These are phyloP conservation scores for Neodiprion pinetum DNA, from an alignment of 1,140 invertebrate species.

Conservation along the genomic window DNA sequence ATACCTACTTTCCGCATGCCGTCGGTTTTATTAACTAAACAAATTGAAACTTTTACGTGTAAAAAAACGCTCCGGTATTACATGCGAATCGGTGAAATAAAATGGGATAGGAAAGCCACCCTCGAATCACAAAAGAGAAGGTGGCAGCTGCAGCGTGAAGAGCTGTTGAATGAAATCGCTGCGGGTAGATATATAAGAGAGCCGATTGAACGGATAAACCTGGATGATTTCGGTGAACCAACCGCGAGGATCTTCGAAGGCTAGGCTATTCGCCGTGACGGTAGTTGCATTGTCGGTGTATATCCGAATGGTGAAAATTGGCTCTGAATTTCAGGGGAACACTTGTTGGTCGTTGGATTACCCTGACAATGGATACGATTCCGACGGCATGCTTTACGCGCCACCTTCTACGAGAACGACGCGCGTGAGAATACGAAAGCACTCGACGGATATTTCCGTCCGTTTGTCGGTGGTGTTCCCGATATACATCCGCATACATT, in stretches of 20 bases:
- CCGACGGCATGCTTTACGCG: not conserved
- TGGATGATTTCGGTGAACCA: not conserved
- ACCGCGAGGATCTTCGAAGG: too few relatives aligned
- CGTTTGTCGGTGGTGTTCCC: not conserved
- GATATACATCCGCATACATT: too few relatives aligned
- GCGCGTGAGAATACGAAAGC: too few relatives aligned
- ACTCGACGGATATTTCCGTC: not conserved
- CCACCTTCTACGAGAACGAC: not conserved
- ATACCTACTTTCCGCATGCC: too few relatives aligned
- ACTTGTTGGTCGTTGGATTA: conserved; percentile 7
- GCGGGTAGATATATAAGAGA: not conserved
- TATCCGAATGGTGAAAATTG: not conserved
- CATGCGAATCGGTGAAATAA: too few relatives aligned
- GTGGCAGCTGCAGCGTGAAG: not conserved
- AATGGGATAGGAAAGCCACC: not conserved
- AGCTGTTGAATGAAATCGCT: not conserved
- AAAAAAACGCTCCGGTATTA: too few relatives aligned
- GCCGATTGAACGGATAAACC: not conserved
- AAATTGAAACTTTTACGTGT: too few relatives aligned
- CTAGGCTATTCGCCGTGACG: not conserved
- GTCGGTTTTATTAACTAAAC: too few relatives aligned
- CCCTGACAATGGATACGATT: not conserved
- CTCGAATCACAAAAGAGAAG: not conserved
- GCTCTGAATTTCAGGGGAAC: conserved; percentile 1
- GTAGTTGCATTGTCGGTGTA: not conserved